Evolutionary conservation across 2,888 invertebrate species (phyloP).

Genomic region (Coronaproctus castanopsis): DNA sequence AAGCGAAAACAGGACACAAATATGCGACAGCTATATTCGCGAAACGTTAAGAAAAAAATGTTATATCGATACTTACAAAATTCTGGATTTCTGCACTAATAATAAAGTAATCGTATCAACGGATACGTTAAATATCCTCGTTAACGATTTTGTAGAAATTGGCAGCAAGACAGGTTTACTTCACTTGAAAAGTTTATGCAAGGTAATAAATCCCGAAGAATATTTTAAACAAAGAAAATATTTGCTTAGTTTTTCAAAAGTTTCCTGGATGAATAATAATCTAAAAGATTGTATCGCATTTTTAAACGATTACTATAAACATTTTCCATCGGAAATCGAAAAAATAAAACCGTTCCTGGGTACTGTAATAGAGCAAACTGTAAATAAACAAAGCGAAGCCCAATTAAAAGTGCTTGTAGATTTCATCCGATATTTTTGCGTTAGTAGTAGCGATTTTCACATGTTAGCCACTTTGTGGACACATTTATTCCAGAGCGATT

Average conservation of each 20-base stretch:
- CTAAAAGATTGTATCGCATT: neutral
- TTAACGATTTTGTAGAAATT: neutral
- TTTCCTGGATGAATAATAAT: neutral
- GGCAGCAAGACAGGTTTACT: neutral
- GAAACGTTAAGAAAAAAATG: neutral
- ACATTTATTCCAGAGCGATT: constrained; percentile 15
- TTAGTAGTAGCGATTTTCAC: constrained; percentile 7
- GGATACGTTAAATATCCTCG: neutral
- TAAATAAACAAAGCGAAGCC: constrained; percentile 10
- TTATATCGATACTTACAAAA: neutral
- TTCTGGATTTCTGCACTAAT: neutral
- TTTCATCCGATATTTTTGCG: constrained; percentile 9
- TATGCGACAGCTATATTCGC: neutral
- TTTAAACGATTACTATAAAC: neutral
- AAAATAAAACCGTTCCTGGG: neutral
- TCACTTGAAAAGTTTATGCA: neutral
- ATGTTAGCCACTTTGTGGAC: constrained; percentile 14
- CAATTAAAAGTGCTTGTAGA: constrained; percentile 9
- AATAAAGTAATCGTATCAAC: neutral
- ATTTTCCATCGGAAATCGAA: neutral
- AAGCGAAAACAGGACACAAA: neutral
- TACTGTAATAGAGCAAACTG: constrained; percentile 1
- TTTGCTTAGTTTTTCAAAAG: neutral
- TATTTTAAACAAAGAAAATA: neutral
- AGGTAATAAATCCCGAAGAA: neutral